phyloP scores from a whole-genome alignment of 2,113 vertebrate genomes.

The Uria lomvia region DNA sequence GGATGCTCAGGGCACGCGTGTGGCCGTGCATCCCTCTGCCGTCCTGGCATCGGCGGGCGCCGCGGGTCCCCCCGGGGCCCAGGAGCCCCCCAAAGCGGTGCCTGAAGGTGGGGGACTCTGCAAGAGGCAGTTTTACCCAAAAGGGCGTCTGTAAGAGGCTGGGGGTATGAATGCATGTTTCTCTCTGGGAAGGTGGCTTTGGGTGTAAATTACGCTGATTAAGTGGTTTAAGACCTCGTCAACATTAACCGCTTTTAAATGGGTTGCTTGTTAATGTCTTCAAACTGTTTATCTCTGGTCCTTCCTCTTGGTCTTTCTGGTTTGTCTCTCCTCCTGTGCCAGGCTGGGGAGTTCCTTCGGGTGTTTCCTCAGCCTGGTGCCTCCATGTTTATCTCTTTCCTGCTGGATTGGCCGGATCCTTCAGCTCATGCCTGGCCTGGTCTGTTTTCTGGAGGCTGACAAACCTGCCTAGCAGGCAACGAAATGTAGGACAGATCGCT shows the following conservation, averaged over 20 bases:
- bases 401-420: not conserved
- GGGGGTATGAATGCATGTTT: not conserved
- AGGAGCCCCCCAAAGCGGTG: not conserved
- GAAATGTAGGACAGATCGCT: not conserved
- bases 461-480: not conserved
- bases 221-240: not conserved
- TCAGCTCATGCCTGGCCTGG: not conserved
- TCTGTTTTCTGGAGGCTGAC: not conserved
- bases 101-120: not conserved
- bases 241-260: not conserved
- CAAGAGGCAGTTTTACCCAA: not conserved
- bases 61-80: fast-evolving
- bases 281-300: not conserved
- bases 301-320: not conserved
- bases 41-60: too few species aligned
- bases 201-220: not conserved
- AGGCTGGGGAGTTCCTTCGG: not conserved
- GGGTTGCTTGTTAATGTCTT: not conserved
- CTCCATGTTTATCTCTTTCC: not conserved
- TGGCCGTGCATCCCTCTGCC: fast-evolving
- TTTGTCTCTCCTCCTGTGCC: not conserved
- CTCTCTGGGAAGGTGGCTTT: not conserved
- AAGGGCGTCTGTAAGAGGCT: not conserved
- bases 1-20: fast-evolving
- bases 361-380: not conserved